A percentile compares a stretch with the other conserved stretches of the same genome.
phyloP scores from a whole-genome alignment of 64 coral and sea anemone genomes.

The Acropora yongei region DNA sequence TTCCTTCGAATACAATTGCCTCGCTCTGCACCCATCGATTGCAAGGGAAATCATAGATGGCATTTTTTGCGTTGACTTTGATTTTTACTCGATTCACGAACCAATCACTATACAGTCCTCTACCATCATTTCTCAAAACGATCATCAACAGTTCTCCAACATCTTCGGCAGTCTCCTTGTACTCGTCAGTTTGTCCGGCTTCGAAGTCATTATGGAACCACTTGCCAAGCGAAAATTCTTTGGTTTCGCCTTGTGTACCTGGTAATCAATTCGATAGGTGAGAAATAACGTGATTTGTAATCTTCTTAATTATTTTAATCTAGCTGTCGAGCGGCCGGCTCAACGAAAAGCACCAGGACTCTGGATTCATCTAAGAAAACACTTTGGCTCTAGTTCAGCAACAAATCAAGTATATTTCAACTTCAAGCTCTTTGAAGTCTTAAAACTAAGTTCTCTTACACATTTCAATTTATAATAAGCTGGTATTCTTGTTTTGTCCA shows the following conservation, averaged over 20 bases:
- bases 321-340: too few species aligned
- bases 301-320: too few species aligned
- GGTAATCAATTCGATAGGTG: neutral
- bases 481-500: too few species aligned
- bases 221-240: constrained; percentile 10
- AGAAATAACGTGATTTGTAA: too few species aligned
- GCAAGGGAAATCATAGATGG: constrained; percentile 53
- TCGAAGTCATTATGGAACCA: constrained; percentile 67
- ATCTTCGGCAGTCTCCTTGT: constrained; percentile 26
- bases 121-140: constrained; percentile 30
- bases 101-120: constrained; percentile 50
- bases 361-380: too few species aligned
- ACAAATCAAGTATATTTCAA: too few species aligned
- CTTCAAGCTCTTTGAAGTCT: too few species aligned
- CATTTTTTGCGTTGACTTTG: constrained; percentile 7
- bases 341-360: too few species aligned
- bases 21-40: constrained; percentile 64
- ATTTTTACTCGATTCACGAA: constrained; percentile 67
- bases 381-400: too few species aligned
- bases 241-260: constrained; percentile 61
- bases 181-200: constrained; percentile 46
- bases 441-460: too few species aligned
- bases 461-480: too few species aligned
- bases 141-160: constrained; percentile 67
- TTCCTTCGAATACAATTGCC: constrained; percentile 30